Base-by-base conservation (phyloP, 2,888 invertebrate species). In the Phlogophora meticulosa region DNA sequence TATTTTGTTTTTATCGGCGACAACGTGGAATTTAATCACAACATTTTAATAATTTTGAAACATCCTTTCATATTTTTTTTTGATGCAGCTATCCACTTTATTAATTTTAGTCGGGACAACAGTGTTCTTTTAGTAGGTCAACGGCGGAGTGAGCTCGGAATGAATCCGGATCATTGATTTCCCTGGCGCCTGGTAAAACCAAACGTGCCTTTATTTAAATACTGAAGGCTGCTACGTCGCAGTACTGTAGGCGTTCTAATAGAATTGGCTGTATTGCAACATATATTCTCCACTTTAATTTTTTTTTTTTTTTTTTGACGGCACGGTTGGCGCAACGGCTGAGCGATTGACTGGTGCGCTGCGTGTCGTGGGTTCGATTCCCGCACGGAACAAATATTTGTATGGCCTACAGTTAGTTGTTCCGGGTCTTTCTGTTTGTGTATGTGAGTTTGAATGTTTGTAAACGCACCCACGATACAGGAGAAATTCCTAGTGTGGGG, bases 151-250 rank as follows among this genome's bases (percentile, higher is more conserved):
- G 80, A 83, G 76, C 79, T 81, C 68, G 75, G 81, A 88, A 86
- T 86, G 89, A 90, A 87, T 90, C 81, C 82, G 84, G 86, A 86
- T 89, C 92, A 92, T 89, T 93, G 93, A 93, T 93, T 93, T 93
- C 93, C 93, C 93, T 78, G 82, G 93, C 87, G 93, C 88, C 88
- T 92, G 91, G 92, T 92, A 89, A 91, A 92, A 91, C 85, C 88
- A 87, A 88, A 88, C 86, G 86, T 87, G 84, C 82, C 85, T 89
- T 89, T 89, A 88, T 89, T 90, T 89, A 90, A 91, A 89, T 87
- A 87, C 85, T 82, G 70, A 84, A 83, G 75, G 80, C 70, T 52
- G 62, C 53, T 74, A 74, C 73, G 62, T 72, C 60, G 45, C 43
- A 45, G 52, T 59, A 58, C 28, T 72, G 68, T 73, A 72, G 66